Evolutionary conservation across 2,113 vertebrate genomes (phyloP), one percentile per base, ranked within the genome.

Genomic region (Mus spicilegus): DNA sequence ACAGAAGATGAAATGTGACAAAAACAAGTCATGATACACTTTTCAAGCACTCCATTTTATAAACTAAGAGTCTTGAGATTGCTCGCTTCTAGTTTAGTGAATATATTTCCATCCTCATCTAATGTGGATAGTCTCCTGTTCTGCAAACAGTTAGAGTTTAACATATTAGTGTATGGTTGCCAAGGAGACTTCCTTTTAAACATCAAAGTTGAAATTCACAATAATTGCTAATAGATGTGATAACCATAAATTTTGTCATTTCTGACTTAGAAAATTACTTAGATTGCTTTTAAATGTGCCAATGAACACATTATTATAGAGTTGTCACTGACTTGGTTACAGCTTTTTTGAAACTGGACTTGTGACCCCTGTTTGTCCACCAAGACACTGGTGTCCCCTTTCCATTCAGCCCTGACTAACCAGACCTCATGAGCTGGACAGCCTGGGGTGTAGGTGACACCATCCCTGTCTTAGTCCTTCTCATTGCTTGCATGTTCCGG

Each of bases 151-250:
- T 85, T 80, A 90, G 3, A 84, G 78, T 93, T 91, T 69, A 92
- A 7, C 39, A 26, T 81, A 67, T 94, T 51, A 91, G 63, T 80
- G n/a, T 88, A 51, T 90, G 39, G 70, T 97, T 96, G 87, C 76
- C 87, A 97, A 94, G 89, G 90, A 95, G 93, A 81, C 63, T 19
- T 94, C 73, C 28, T 30, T 82, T 93, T 93, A 42, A 75, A 58
- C 69, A 65, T 94, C 26, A 85, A 69, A 96, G 63, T 61, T 69
- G 86, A 96, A 96, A 91, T 85, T 87, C 49, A 89, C 42, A 94
- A 49, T 73, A 87, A 86, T 96, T 65, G 61, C n/a, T 93, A 81
- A 90, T 77, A 39, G 54, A 85, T 82, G 67, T 93, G 26, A 54
- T 72, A 89, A 63, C 28, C 65, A 20, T 91, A 7, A 75, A 56